phyloP scores from a whole-genome alignment of 2,797 vertebrate species.

The Lacerta bilineata region DNA sequence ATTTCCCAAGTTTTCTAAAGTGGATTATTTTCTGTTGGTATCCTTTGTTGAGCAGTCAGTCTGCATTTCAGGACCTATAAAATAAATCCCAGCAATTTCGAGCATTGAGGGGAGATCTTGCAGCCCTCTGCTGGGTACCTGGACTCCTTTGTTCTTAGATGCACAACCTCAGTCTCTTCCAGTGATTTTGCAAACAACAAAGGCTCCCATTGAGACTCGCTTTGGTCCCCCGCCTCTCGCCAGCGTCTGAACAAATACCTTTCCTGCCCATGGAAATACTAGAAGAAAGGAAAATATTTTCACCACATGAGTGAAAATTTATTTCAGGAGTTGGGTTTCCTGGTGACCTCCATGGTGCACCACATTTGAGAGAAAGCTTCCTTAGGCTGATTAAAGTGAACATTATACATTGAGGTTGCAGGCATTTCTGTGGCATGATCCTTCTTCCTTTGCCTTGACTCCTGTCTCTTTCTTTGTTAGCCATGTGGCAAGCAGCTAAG shows the following conservation, averaged over 20 bases:
- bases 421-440: not conserved
- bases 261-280: slow-evolving; percentile 14
- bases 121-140: not conserved
- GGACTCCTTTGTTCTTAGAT: not conserved
- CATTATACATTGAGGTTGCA: not conserved
- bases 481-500: not conserved
- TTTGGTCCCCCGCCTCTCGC: not conserved
- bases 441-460: not conserved
- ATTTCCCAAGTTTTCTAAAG: not conserved
- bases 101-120: not conserved
- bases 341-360: not conserved
- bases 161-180: not conserved
- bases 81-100: not conserved
- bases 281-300: slow-evolving; percentile 44
- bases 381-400: slow-evolving; percentile 10
- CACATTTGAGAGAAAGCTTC: not conserved
- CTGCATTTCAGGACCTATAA: not conserved
- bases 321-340: slow-evolving; percentile 16
- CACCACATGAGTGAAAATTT: slow-evolving; percentile 7
- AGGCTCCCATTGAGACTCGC: slow-evolving; percentile 31
- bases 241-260: slow-evolving; percentile 10
- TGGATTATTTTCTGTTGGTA: not conserved
- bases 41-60: not conserved
- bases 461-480: not conserved
- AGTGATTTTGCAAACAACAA: not conserved